These are phyloP conservation scores for Eulimnadia texana DNA, from an alignment of 1,140 invertebrate species.

Conservation along the genomic window DNA sequence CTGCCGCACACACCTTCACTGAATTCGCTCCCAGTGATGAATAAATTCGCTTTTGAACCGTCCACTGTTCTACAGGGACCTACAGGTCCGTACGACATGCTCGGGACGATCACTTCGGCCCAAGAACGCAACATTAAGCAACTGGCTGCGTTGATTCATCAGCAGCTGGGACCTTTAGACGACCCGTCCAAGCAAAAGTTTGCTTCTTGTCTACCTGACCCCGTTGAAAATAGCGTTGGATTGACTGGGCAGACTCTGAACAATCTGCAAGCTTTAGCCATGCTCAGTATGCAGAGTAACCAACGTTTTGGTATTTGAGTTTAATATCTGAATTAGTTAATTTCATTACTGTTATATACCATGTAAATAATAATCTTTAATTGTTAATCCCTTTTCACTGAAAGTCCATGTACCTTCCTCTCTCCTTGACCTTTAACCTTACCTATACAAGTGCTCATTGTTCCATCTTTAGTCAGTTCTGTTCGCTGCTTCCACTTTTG, in stretches of 20 bases:
- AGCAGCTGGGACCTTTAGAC: too few relatives aligned
- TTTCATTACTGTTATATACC: not conserved
- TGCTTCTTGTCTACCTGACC: conserved; percentile 54
- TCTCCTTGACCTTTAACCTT: too few relatives aligned
- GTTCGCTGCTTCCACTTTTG: too few relatives aligned
- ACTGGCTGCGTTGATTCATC: conserved; percentile 55
- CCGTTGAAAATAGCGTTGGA: conserved; percentile 44
- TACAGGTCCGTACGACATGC: too few relatives aligned
- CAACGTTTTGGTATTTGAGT: too few relatives aligned
- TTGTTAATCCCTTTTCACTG: not conserved
- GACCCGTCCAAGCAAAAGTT: too few relatives aligned
- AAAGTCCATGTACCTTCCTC: too few relatives aligned
- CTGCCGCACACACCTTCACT: not conserved
- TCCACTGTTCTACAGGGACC: not conserved
- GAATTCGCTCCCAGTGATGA: not conserved
- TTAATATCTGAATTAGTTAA: too few relatives aligned
- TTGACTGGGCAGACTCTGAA: conserved; percentile 59
- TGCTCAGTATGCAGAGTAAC: conserved; percentile 44
- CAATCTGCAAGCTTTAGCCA: conserved; percentile 74
- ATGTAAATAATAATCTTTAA: too few relatives aligned
- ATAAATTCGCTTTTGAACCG: not conserved
- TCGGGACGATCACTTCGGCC: conserved; percentile 40
- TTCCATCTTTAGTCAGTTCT: too few relatives aligned
- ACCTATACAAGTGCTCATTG: too few relatives aligned
- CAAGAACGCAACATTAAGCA: conserved; percentile 69